Conservation (phyloP, 1,140 invertebrate genomes). For the Cyclargus thomasi region DNA sequence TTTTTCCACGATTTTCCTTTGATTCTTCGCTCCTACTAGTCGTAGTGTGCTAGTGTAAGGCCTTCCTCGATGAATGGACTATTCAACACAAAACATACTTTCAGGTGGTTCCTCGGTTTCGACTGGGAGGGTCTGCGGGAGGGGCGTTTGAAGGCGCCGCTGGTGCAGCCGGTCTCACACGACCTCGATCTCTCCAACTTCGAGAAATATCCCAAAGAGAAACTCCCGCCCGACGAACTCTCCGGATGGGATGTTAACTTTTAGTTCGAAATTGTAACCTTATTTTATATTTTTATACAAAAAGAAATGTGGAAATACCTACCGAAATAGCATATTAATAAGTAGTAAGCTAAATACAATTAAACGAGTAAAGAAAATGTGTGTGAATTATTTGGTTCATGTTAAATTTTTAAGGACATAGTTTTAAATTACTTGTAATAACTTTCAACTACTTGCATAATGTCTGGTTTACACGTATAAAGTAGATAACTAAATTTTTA, state of each 20-base stretch:
- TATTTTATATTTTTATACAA: conserved; percentile 18
- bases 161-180: conserved; percentile 83
- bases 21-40: no score
- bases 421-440: no score
- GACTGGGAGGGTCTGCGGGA: conserved; percentile 91
- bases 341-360: background rate
- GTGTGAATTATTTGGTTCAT: background rate
- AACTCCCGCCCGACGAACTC: conserved; percentile 79
- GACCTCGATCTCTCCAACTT: conserved; percentile 81
- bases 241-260: conserved; percentile 84
- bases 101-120: conserved; percentile 93
- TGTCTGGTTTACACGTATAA: no score
- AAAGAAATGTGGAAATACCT: background rate
- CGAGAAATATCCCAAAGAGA: conserved; percentile 79
- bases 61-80: no score
- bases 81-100: no score
- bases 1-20: no score
- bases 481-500: no score
- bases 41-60: no score
- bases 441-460: no score
- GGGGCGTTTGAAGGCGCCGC: conserved; percentile 81
- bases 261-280: conserved; percentile 45
- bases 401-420: no score
- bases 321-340: background rate
- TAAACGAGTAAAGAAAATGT: background rate